phyloP scores from a whole-genome alignment of 2,888 invertebrate genomes.

The Acleris emargana region DNA sequence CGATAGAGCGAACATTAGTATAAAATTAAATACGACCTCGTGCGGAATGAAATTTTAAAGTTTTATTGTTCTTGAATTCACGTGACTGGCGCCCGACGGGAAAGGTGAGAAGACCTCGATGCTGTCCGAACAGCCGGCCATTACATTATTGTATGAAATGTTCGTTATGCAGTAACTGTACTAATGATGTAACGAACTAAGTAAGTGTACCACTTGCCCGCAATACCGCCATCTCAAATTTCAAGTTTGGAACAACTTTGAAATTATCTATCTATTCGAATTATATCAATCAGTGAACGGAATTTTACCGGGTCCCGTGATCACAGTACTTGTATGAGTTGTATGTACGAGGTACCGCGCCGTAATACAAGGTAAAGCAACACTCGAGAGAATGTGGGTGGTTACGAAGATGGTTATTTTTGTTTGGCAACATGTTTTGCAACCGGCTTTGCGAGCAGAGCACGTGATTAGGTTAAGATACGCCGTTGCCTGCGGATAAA shows the following conservation, averaged over 20 bases:
- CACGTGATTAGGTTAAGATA: conserved; percentile 40
- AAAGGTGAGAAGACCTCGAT: conserved; percentile 36
- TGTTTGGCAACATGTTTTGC: conserved; percentile 48
- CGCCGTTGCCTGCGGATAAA: conserved; percentile 1
- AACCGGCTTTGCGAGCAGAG: conserved; percentile 39
- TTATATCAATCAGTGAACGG: conserved; percentile 17
- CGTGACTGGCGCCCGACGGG: conserved; percentile 37
- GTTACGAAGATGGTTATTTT: conserved; percentile 48
- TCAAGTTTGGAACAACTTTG: conserved; percentile 15
- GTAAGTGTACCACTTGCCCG: conserved; percentile 17
- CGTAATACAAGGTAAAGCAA: conserved; percentile 24
- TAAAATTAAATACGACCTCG: conserved; percentile 17
- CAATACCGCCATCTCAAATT: conserved; percentile 20
- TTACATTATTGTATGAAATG: conserved; percentile 25
- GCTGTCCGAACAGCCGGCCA: conserved; percentile 13
- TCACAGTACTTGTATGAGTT: not conserved
- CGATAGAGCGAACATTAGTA: not conserved
- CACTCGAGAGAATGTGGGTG: conserved; percentile 44
- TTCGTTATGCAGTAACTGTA: conserved; percentile 24
- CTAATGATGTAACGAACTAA: conserved; percentile 21
- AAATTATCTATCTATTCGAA: conserved; percentile 19
- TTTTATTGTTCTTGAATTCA: conserved; percentile 48
- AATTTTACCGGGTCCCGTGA: conserved; percentile 2
- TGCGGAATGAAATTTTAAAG: conserved; percentile 22
- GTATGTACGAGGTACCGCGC: conserved; percentile 8